phyloP scores from a whole-genome alignment of 37 sponge, comb jelly and placozoan genomes.

The Petrosia ficiformis region DNA sequence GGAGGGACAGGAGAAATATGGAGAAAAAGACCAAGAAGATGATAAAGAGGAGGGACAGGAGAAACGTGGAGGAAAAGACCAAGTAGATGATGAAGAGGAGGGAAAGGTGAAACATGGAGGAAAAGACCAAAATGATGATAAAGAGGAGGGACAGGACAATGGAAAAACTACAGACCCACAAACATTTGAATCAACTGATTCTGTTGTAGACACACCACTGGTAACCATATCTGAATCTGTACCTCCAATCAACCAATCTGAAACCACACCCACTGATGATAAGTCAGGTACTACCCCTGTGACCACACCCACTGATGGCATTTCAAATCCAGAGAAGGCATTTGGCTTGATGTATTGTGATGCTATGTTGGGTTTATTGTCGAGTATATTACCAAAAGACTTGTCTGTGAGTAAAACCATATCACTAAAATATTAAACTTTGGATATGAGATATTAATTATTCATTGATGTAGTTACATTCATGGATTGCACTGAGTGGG shows the following conservation, averaged over 20 bases:
- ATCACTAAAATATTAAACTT: background rate
- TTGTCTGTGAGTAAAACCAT: conserved; percentile 16
- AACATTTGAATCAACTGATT: no score
- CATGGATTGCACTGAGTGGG: conserved; percentile 36
- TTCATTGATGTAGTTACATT: conserved; percentile 21
- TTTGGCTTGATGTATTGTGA: no score
- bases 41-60: background rate
- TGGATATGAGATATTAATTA: background rate
- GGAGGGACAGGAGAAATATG: no score
- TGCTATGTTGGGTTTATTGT: conserved; percentile 57
- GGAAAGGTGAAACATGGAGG: background rate
- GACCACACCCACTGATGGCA: no score
- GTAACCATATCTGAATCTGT: background rate
- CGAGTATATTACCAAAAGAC: conserved; percentile 49
- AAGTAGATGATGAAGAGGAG: background rate
- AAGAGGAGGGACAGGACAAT: background rate
- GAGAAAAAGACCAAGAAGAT: conserved; percentile 2
- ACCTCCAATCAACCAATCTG: no score
- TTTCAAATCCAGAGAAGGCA: conserved; percentile 27
- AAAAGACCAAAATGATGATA: background rate
- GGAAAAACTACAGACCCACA: background rate
- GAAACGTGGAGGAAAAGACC: background rate
- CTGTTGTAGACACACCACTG: background rate
- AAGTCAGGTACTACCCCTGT: background rate
- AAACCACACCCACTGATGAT: conserved; percentile 11